phyloP scores from a whole-genome alignment of 1,140 invertebrate species.

The Drosophila busckii region DNA sequence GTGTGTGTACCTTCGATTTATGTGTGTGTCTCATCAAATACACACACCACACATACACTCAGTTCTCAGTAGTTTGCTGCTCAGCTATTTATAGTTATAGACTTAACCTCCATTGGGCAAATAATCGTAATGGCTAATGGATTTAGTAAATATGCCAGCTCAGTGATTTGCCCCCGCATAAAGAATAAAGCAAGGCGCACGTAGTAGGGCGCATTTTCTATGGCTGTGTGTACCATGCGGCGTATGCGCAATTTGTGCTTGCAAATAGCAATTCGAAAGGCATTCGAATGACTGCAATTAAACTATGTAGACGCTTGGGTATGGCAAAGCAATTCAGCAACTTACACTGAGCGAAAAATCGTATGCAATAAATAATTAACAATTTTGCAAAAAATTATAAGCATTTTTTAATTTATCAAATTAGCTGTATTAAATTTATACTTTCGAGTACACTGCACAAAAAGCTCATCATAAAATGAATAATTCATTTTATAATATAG shows the following conservation, averaged over 20 bases:
- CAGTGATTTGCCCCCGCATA: background rate
- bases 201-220: background rate
- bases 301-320: slow-evolving; percentile 16
- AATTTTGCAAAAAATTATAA: too few relatives aligned
- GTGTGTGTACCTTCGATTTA: slow-evolving; percentile 26
- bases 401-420: too few relatives aligned
- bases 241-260: slow-evolving; percentile 22
- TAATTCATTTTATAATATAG: too few relatives aligned
- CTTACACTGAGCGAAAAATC: too few relatives aligned
- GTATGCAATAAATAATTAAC: too few relatives aligned
- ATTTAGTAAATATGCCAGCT: slow-evolving; percentile 41
- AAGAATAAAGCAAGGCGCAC: too few relatives aligned
- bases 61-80: background rate
- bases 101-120: slow-evolving; percentile 23
- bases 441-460: too few relatives aligned
- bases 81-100: slow-evolving; percentile 17
- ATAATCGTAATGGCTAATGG: slow-evolving; percentile 55
- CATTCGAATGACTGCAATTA: slow-evolving; percentile 32
- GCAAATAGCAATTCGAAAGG: background rate
- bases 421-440: too few relatives aligned
- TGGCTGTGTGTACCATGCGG: slow-evolving; percentile 2
- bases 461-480: too few relatives aligned
- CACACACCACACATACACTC: too few relatives aligned
- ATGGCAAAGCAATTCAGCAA: background rate
- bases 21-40: background rate